Evolutionary conservation across 2,797 vertebrate genomes (phyloP).

Genomic region (Spondyliosoma cantharus): DNA sequence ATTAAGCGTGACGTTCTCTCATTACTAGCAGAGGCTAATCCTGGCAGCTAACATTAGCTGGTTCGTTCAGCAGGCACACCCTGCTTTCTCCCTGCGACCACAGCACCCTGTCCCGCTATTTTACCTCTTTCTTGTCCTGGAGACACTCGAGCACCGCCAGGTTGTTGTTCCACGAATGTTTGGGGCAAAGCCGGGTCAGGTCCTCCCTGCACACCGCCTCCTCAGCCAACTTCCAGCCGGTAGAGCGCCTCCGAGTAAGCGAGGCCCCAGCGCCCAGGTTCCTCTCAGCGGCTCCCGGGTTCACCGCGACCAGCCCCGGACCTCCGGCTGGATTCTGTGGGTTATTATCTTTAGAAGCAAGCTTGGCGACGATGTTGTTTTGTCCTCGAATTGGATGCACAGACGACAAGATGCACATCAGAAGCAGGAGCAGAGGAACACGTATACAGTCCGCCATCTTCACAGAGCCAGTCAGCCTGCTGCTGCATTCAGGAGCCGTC

Average conservation of each 20-base stretch:
- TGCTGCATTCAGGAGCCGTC: constrained; percentile 65
- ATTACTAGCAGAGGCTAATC: constrained; percentile 18
- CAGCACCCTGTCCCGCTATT: neutral
- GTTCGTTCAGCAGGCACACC: constrained; percentile 65
- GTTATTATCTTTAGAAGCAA: constrained; percentile 27
- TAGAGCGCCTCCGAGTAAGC: constrained; percentile 75
- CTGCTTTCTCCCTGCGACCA: constrained; percentile 18
- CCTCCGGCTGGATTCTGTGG: constrained; percentile 53
- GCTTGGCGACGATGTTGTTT: constrained; percentile 35
- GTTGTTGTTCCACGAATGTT: constrained; percentile 97
- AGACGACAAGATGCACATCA: constrained; percentile 78
- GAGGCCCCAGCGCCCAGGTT: constrained; percentile 77
- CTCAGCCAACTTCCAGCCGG: constrained; percentile 94
- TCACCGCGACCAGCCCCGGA: constrained; percentile 50
- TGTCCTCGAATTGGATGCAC: constrained; percentile 47
- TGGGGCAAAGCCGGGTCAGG: constrained; percentile 92
- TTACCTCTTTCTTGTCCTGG: constrained; percentile 95
- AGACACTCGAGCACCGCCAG: constrained; percentile 95
- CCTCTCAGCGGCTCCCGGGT: constrained; percentile 64
- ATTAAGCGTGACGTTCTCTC: constrained; percentile 58
- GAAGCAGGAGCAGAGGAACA: constrained; percentile 88
- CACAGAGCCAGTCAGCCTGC: constrained; percentile 71
- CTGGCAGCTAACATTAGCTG: constrained; percentile 54
- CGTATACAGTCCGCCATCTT: constrained; percentile 99
- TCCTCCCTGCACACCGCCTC: constrained; percentile 95